Percentiles rank a stretch among this genome's conserved stretches.
Evolutionary conservation across 2,888 invertebrate genomes (phyloP).

Genomic region (Helobdella robusta): DNA sequence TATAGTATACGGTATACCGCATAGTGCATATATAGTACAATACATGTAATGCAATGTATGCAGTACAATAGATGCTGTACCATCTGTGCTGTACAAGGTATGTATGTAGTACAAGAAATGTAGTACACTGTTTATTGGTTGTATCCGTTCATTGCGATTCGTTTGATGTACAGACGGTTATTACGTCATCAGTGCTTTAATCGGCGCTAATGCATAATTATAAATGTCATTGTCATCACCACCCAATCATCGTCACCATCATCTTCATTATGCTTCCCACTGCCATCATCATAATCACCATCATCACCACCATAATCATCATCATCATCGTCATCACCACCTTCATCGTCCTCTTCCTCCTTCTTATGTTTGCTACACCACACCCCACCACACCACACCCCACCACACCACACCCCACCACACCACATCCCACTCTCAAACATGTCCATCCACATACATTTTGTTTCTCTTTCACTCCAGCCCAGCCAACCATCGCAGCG

Average conservation of each 20-base stretch:
- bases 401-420: not conserved
- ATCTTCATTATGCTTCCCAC: slow-evolving; percentile 9
- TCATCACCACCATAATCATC: not conserved
- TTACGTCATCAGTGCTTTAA: no score
- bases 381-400: not conserved
- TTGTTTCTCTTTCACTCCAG: no score
- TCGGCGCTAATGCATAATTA: not conserved
- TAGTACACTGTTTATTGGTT: no score
- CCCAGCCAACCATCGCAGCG: no score
- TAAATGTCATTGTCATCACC: not conserved
- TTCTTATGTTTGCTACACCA: not conserved
- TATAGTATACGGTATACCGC: no score
- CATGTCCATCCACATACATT: not conserved
- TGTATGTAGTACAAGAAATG: no score
- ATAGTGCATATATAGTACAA: no score
- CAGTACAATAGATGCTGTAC: no score
- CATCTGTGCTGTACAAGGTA: no score
- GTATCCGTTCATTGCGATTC: no score
- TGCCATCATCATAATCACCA: not conserved
- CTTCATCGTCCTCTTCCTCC: not conserved
- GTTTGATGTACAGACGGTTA: no score
- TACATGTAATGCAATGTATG: no score
- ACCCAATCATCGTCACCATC: slow-evolving; percentile 1
- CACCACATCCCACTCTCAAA: not conserved
- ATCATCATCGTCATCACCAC: not conserved